Evolutionary conservation across 37 sponge, comb jelly and placozoan genomes (phyloP).

Genomic region (Petrosia ficiformis): DNA sequence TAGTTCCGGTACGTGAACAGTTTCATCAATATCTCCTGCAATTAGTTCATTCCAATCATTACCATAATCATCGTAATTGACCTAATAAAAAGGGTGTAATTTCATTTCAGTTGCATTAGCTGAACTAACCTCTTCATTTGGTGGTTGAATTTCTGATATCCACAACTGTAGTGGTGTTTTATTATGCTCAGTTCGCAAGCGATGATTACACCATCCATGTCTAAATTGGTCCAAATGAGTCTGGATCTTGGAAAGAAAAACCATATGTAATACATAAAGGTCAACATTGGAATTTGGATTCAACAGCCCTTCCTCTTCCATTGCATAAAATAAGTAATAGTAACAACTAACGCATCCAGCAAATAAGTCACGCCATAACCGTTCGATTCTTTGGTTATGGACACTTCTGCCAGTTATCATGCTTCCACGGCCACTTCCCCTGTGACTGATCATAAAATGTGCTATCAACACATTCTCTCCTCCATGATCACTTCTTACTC

Average conservation of each 20-base stretch:
- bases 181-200: conserved; percentile 23
- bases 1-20: too few species aligned
- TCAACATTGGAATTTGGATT: conserved; percentile 9
- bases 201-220: conserved; percentile 23
- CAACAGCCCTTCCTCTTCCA: conserved; percentile 32
- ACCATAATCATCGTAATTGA: conserved; percentile 20
- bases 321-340: conserved; percentile 32
- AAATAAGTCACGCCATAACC: conserved; percentile 57
- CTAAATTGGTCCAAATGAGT: conserved; percentile 20
- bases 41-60: conserved; percentile 32
- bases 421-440: conserved; percentile 51
- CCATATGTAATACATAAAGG: conserved; percentile 26
- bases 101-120: conserved; percentile 2
- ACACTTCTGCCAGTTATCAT: conserved; percentile 51
- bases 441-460: too few species aligned
- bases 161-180: conserved; percentile 42
- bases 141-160: not conserved
- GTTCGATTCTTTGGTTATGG: conserved; percentile 66
- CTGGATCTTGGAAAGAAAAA: conserved; percentile 29
- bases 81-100: too few species aligned
- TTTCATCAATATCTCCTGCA: conserved; percentile 7
- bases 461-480: conserved; percentile 65
- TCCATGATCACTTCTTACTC: conserved; percentile 63
- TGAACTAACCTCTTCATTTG: conserved; percentile 5
- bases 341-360: conserved; percentile 27